Base-by-base conservation (phyloP, 2,888 invertebrate genomes). In the Rhodophaea formosa region DNA sequence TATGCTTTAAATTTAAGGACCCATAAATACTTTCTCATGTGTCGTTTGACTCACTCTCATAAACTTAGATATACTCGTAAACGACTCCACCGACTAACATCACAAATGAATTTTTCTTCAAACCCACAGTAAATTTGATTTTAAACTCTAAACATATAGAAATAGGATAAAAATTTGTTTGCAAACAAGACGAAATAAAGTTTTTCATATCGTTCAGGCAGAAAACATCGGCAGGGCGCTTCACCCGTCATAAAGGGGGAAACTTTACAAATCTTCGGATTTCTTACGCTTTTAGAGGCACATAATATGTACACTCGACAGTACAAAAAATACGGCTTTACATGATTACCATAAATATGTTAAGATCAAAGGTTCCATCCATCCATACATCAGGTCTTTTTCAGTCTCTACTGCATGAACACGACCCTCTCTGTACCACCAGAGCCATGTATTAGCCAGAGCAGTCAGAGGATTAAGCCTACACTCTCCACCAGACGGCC, bases 241-340 rank as follows among this genome's bases (percentile, higher is more conserved):
- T 87, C 77, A 77, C 80, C 79, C 82, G 79, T 88, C 88, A 87
- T 89, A 89, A 88, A 88, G 79, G 88, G 88, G 88, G 79, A 86
- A 88, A 90, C 79, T 90, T 91, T 88, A 88, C 86, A 90, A 89
- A 89, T 90, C 85, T 89, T 80, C 76, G 86, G 80, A 90, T 89
- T 88, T 89, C 88, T 84, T 86, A 84, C 85, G 87, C 87, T 89
- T 86, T 86, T 83, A 83, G 84, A 80, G 82, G 80, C 83, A 86
- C 82, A 82, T 86, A 87, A 90, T 88, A 83, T 35, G 51, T 51
- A 51, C 51, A 51, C 12, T 51, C 35, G 12, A 8, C 35, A 8
- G 3, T 16, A 16, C 10, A 51, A 51, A 51, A 23, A 46, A 12
- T n/a, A 39, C 10, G 12, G 39, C n/a, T 6, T n/a, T 12, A 39